A percentile compares a stretch with the other conserved stretches of the same genome.
Evolutionary conservation across 2,113 vertebrate genomes (phyloP).

Genomic region (Notarius quadriscutis): DNA sequence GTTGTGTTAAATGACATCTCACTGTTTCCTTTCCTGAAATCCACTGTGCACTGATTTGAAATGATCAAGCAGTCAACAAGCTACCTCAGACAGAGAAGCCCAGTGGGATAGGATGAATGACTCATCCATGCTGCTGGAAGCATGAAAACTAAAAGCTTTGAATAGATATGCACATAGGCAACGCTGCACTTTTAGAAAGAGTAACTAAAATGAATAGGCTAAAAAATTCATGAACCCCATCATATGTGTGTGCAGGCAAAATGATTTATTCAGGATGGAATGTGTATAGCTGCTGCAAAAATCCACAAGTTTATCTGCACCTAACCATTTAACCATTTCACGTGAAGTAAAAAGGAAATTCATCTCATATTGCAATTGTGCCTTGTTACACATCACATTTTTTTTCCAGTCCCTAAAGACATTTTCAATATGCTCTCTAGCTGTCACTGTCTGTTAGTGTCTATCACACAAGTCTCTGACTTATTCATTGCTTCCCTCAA

Average conservation of each 20-base stretch:
- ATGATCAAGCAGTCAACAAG: slow-evolving; percentile 46
- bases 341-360: neutral
- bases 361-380: neutral
- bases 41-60: slow-evolving; percentile 21
- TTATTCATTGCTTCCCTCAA: slow-evolving; percentile 58
- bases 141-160: slow-evolving; percentile 49
- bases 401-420: neutral
- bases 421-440: neutral
- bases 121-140: slow-evolving; percentile 31
- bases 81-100: slow-evolving; percentile 22
- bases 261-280: slow-evolving; percentile 72
- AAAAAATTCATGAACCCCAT: slow-evolving; percentile 72
- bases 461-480: slow-evolving; percentile 23
- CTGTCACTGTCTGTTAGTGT: slow-evolving; percentile 28
- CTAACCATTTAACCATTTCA: slow-evolving; percentile 35
- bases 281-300: slow-evolving; percentile 64
- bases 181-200: slow-evolving; percentile 28
- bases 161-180: slow-evolving; percentile 23
- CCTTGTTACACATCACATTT: slow-evolving; percentile 8
- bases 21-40: slow-evolving; percentile 22
- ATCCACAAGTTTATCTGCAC: slow-evolving; percentile 56
- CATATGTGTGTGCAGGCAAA: slow-evolving; percentile 58
- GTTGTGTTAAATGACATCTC: neutral
- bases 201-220: slow-evolving; percentile 59
- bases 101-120: slow-evolving; percentile 44